These are phyloP conservation scores for Tupaia tana DNA, from an alignment of 2,113 vertebrate genomes.

Conservation along the genomic window DNA sequence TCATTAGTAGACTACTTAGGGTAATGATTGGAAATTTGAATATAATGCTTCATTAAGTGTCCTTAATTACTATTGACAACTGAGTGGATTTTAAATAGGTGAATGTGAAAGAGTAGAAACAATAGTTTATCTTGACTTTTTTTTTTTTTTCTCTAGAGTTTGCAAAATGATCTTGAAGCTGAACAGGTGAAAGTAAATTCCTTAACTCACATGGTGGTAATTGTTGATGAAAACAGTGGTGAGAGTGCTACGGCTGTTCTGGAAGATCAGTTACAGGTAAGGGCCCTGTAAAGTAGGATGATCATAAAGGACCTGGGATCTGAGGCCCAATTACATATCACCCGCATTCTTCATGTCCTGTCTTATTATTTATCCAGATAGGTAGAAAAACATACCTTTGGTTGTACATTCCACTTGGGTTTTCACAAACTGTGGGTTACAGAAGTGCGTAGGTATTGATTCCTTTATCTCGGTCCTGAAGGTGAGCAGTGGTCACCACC, in stretches of 20 bases:
- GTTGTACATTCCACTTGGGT: neutral
- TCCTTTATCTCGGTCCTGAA: neutral
- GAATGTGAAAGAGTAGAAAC: slow-evolving; percentile 7
- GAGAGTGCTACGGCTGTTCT: slow-evolving; percentile 94
- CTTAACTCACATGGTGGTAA: slow-evolving; percentile 99
- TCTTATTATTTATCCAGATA: neutral
- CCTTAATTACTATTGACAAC: slow-evolving; percentile 59
- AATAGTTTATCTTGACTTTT: slow-evolving; percentile 45
- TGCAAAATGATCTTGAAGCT: slow-evolving; percentile 95
- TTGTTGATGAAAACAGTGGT: slow-evolving; percentile 96
- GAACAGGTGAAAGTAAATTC: slow-evolving; percentile 99
- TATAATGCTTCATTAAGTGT: slow-evolving; percentile 45
- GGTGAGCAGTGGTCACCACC: too few species aligned
- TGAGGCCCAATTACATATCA: rapidly evolving
- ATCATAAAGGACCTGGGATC: neutral
- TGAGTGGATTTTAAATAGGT: slow-evolving; percentile 48
- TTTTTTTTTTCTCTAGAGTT: slow-evolving; percentile 85
- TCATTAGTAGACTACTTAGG: slow-evolving; percentile 30
- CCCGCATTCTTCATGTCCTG: neutral
- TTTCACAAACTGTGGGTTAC: rapidly evolving
- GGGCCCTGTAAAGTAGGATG: rapidly evolving
- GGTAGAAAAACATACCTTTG: neutral
- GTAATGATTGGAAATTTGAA: slow-evolving; percentile 59
- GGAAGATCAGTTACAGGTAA: slow-evolving; percentile 96
- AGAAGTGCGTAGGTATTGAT: neutral